Evolutionary conservation across 92 coral and sea anemone species (phyloP).

Genomic region (Palythoa caribaeorum): DNA sequence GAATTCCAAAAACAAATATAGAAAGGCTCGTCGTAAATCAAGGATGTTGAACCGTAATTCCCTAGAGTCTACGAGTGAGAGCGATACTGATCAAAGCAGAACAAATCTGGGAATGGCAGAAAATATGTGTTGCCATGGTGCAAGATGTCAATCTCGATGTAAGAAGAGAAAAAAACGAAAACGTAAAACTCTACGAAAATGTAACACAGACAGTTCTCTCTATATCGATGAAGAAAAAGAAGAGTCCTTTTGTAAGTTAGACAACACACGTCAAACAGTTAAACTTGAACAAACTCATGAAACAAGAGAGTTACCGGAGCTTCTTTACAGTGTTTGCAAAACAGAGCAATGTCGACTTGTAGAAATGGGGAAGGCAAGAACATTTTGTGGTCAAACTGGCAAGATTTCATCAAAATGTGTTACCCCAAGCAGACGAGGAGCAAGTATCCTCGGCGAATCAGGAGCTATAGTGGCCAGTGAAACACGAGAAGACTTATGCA

Average conservation of each 20-base stretch:
- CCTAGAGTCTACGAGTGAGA: slow-evolving; percentile 19
- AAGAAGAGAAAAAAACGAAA: slow-evolving; percentile 25
- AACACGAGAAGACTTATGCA: neutral
- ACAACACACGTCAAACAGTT: neutral
- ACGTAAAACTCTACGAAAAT: neutral
- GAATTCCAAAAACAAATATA: neutral
- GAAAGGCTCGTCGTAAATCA: neutral
- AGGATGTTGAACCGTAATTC: neutral
- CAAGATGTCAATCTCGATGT: slow-evolving; percentile 60
- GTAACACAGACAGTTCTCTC: neutral
- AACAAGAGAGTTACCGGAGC: neutral
- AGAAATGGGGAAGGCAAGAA: neutral
- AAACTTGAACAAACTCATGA: neutral
- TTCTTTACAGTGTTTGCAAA: neutral
- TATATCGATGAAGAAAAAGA: neutral
- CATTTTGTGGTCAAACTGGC: neutral
- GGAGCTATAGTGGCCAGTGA: neutral
- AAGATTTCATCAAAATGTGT: neutral
- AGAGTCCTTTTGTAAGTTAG: neutral
- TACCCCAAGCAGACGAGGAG: slow-evolving; percentile 27
- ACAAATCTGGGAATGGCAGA: slow-evolving; percentile 36
- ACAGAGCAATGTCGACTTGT: neutral
- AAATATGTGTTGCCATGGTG: slow-evolving; percentile 69
- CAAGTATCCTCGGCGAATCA: slow-evolving; percentile 46
- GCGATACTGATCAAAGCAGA: neutral